Conservation (phyloP, 2,797 vertebrate species). For the Rhabdomys pumilio region DNA sequence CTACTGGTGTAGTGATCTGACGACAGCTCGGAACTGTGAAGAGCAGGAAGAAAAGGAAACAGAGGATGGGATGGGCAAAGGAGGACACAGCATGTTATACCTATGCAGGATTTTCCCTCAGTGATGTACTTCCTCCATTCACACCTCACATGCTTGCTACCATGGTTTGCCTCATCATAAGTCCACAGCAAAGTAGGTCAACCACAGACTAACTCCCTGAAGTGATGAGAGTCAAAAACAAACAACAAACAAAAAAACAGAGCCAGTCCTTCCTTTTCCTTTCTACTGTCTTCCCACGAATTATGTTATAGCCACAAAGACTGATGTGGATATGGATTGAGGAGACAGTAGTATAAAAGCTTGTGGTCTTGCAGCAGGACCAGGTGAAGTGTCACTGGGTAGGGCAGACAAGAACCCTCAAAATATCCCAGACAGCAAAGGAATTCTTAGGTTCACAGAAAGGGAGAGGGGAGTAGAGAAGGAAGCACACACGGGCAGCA, state of each 20-base stretch:
- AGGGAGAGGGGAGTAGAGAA: neutral
- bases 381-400: neutral
- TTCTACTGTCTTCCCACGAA: neutral
- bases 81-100: neutral
- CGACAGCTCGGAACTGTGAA: neutral
- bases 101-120: neutral
- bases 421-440: neutral
- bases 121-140: neutral
- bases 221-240: neutral
- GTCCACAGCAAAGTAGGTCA: neutral
- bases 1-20: neutral
- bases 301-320: neutral
- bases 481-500: rapidly evolving
- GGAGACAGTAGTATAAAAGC: neutral
- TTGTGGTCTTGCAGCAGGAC: neutral
- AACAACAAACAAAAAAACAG: neutral
- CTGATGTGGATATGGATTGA: neutral
- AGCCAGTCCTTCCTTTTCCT: neutral
- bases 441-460: neutral
- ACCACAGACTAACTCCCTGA: neutral
- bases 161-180: neutral
- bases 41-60: neutral
- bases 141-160: neutral
- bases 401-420: too few relatives aligned
- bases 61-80: neutral